Base-by-base conservation (phyloP, 2,113 vertebrate species). In the Eptesicus fuscus region DNA sequence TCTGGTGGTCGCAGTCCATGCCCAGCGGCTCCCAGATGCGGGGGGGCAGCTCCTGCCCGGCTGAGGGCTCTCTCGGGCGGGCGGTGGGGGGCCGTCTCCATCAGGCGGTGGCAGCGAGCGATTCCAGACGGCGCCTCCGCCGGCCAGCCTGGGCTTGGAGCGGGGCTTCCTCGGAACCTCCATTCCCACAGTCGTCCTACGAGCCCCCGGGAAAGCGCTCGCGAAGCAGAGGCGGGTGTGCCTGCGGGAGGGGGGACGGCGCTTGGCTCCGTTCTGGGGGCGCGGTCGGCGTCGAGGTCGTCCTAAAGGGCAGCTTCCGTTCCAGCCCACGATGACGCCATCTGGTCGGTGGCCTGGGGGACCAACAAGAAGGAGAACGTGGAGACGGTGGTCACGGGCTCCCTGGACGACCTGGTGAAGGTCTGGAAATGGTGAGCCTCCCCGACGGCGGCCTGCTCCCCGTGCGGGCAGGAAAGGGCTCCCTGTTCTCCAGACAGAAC, bases 361-460 rank as follows among this genome's bases (percentile, higher is more conserved):
- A 25, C 56, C 56, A 59, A 25, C 56, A 59, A 59, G 56, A 59
- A 59, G 56, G 56, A 59, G 22, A 59, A 23, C 2, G 22, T 9
- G 56, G 56, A 59, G 56, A 59, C 56, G 56, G 56, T 59, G 22
- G 56, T 59, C 22, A 59, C 56, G 56, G 56, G 56, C 22, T 59
- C 56, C 56, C 56, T 59, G 56, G 56, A 59, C 56, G 56, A 59
- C 56, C 56, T 59, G 56, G 56, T 59, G 56, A 59, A 59, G 56
- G 56, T 59, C 22, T 59, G 56, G 56, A 59, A 59, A 3, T 59
- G 56, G 99, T 99, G 97, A 98, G 98, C 56, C 73, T 83, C 44
- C 1, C 0, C 17, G 9, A 35, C 13, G 30, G 53, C 1, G 61
- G 32, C 92, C 70, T 40, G 44, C 63, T 32, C 73, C 73, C 69